phyloP scores from a whole-genome alignment of 2,888 invertebrate species.

The Drosophila rubida region DNA sequence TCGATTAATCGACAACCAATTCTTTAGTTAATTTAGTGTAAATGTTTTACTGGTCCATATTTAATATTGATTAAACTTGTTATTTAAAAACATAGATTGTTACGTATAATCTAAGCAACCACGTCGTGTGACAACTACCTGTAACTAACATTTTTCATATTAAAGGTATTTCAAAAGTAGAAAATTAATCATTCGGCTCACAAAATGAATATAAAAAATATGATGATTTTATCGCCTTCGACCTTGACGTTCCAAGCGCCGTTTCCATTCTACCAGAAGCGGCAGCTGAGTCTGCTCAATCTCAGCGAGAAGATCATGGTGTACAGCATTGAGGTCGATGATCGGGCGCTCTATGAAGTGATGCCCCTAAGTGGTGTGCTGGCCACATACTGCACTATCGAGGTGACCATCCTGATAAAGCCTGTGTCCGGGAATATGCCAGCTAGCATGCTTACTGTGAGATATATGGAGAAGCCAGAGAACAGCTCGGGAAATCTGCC shows the following conservation, averaged over 20 bases:
- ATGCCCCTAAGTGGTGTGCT: conserved; percentile 11
- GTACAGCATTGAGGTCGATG: conserved; percentile 12
- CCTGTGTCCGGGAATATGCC: background rate
- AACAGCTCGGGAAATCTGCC: fast-evolving
- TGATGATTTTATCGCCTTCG: conserved; percentile 31
- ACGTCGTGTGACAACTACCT: no score
- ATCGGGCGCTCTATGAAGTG: background rate
- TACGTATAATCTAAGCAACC: no score
- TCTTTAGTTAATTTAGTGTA: no score
- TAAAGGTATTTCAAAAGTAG: background rate
- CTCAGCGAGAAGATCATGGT: conserved; percentile 10
- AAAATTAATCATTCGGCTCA: background rate
- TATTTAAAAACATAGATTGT: no score
- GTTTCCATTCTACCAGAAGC: conserved; percentile 32
- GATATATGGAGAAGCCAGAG: background rate
- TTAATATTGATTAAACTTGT: no score
- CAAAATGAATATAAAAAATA: conserved; percentile 26
- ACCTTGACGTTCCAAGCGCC: conserved; percentile 42
- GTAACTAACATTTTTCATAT: background rate
- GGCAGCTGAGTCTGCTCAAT: conserved; percentile 45
- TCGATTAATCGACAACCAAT: no score
- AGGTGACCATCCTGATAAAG: conserved; percentile 43
- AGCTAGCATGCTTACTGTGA: conserved; percentile 1
- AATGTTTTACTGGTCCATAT: no score
- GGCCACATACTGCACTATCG: conserved; percentile 34